Conservation (phyloP, 64 coral and sea anemone species). For the Catalaphyllia jardinei region DNA sequence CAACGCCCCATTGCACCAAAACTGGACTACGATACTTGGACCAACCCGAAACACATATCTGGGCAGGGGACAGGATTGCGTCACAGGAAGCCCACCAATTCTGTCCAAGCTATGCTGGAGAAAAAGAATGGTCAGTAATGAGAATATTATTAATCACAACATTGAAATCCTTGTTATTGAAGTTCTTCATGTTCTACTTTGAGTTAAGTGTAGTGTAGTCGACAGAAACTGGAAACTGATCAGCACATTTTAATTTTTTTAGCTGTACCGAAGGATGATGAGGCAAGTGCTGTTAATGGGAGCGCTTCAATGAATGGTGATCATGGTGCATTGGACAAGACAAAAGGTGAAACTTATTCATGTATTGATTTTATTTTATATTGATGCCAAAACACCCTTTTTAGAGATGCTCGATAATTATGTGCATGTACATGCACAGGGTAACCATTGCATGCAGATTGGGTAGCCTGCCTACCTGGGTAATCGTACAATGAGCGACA, state of each 20-base stretch:
- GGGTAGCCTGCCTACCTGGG: too few species aligned
- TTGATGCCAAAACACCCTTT: too few species aligned
- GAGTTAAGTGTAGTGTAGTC: neutral
- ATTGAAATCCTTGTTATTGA: too few species aligned
- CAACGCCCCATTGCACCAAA: constrained; percentile 88
- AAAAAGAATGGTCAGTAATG: constrained; percentile 3
- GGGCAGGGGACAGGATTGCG: neutral
- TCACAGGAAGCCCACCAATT: constrained; percentile 1
- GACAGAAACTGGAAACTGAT: neutral
- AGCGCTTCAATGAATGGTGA: neutral
- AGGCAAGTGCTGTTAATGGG: neutral
- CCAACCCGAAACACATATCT: constrained; percentile 33
- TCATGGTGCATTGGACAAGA: neutral
- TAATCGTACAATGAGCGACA: too few species aligned
- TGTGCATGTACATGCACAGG: too few species aligned
- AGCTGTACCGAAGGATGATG: neutral
- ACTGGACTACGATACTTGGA: constrained; percentile 72
- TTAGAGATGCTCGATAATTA: too few species aligned
- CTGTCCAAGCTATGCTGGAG: constrained; percentile 1
- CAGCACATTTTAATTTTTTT: neutral
- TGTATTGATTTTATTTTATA: too few species aligned
- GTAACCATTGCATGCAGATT: too few species aligned
- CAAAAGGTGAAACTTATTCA: neutral
- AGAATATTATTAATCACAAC: neutral
- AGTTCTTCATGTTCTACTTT: neutral